Percentiles rank a stretch among this genome's conserved stretches.
Conservation (phyloP, 1,140 invertebrate species). For the Leptinotarsa defecta region DNA sequence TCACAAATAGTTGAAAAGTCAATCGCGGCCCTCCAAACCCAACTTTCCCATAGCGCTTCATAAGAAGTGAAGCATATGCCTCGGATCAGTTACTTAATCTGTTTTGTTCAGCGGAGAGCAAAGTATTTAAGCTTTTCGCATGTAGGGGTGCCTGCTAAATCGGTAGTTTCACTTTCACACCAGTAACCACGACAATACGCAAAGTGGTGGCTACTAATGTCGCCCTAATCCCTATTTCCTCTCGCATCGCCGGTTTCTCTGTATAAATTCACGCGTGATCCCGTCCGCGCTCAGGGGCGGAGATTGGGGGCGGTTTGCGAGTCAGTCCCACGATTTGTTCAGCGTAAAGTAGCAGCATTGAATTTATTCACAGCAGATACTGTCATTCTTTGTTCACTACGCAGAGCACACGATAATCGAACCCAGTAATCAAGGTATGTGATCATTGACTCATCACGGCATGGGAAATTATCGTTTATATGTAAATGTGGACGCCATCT, state of each 20-base stretch:
- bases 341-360: no score
- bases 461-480: no score
- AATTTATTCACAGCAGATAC: no score
- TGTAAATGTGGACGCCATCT: no score
- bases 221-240: conserved; percentile 44
- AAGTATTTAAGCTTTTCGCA: conserved; percentile 22
- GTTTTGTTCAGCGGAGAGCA: conserved; percentile 28
- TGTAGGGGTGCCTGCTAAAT: conserved; percentile 19
- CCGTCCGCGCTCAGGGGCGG: conserved; percentile 1
- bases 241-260: conserved; percentile 28
- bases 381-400: no score
- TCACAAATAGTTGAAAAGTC: background rate
- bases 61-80: conserved; percentile 30
- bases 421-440: no score
- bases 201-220: conserved; percentile 46
- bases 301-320: background rate
- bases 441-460: no score
- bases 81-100: conserved; percentile 28
- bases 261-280: background rate
- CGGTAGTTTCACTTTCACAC: conserved; percentile 48
- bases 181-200: conserved; percentile 50
- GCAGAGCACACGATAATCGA: no score
- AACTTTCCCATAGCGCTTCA: conserved; percentile 14
- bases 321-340: no score
- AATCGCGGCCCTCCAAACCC: background rate